phyloP scores from a whole-genome alignment of 1,140 invertebrate genomes.

The Euura saliciscinereae region DNA sequence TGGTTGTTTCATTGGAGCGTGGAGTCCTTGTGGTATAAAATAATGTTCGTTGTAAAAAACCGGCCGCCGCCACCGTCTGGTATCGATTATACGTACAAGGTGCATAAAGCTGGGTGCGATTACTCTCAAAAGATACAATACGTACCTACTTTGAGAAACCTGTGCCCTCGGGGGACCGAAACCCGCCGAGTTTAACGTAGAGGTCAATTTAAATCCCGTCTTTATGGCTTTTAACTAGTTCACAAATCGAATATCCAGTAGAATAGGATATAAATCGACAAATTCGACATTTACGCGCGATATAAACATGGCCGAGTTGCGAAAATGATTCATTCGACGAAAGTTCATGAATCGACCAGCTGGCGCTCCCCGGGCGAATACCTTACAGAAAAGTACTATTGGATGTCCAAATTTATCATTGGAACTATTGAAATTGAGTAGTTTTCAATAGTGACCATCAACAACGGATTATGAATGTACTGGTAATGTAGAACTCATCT shows the following conservation, averaged over 20 bases:
- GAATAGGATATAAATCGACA: not conserved
- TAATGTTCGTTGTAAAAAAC: not conserved
- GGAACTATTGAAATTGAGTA: too few relatives aligned
- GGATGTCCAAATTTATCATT: too few relatives aligned
- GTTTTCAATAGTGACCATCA: too few relatives aligned
- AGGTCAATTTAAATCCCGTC: not conserved
- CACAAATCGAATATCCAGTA: not conserved
- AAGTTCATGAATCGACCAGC: too few relatives aligned
- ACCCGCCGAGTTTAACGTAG: not conserved
- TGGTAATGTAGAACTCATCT: too few relatives aligned
- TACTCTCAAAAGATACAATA: not conserved
- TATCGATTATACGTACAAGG: not conserved
- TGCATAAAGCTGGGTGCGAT: not conserved
- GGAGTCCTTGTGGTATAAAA: not conserved
- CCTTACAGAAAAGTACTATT: too few relatives aligned
- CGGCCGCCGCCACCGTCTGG: not conserved
- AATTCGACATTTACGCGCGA: too few relatives aligned
- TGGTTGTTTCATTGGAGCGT: slow-evolving; percentile 1
- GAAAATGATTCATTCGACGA: too few relatives aligned
- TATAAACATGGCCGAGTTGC: too few relatives aligned
- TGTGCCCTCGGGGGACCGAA: not conserved
- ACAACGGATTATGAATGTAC: too few relatives aligned
- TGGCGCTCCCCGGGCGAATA: too few relatives aligned
- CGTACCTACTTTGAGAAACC: not conserved
- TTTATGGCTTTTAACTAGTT: not conserved